Evolutionary conservation across 2,888 invertebrate genomes (phyloP).

Genomic region (Tillus elongatus): DNA sequence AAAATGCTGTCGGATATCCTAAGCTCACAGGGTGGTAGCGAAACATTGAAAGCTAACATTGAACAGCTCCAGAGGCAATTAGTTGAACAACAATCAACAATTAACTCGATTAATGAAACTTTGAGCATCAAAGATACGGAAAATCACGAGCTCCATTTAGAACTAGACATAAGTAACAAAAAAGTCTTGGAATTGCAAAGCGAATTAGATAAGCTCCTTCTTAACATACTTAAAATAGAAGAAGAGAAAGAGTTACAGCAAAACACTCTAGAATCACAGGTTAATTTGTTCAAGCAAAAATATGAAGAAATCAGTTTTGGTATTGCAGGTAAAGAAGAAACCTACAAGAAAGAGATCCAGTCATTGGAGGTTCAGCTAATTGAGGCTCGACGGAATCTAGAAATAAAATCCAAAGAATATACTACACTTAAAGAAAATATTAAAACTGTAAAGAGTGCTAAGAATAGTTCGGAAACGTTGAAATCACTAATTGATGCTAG

Average conservation of each 20-base stretch:
- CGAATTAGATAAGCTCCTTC: conserved; percentile 37
- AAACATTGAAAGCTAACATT: conserved; percentile 52
- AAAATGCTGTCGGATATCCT: conserved; percentile 57
- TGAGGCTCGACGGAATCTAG: conserved; percentile 36
- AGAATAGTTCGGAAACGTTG: conserved; percentile 35
- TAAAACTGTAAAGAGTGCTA: conserved; percentile 39
- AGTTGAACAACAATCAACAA: conserved; percentile 53
- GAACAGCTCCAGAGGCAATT: conserved; percentile 58
- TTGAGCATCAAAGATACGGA: conserved; percentile 48
- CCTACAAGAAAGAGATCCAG: conserved; percentile 50
- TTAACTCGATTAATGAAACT: conserved; percentile 45
- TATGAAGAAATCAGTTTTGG: conserved; percentile 32
- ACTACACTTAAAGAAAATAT: conserved; percentile 44
- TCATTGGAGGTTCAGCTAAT: conserved; percentile 34
- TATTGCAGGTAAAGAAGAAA: conserved; percentile 45
- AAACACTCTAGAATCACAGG: conserved; percentile 36
- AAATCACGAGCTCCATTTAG: conserved; percentile 45
- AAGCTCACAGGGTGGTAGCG: conserved; percentile 56
- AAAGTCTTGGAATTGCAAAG: conserved; percentile 36
- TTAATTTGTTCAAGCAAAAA: conserved; percentile 27
- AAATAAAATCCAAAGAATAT: conserved; percentile 39
- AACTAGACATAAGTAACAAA: conserved; percentile 36
- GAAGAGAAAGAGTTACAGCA: conserved; percentile 39
- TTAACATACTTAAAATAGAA: conserved; percentile 36
- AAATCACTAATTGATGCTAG: conserved; percentile 45